Conservation (phyloP, 37 sponge, comb jelly and placozoan genomes). For the Hormiphora californensis region DNA sequence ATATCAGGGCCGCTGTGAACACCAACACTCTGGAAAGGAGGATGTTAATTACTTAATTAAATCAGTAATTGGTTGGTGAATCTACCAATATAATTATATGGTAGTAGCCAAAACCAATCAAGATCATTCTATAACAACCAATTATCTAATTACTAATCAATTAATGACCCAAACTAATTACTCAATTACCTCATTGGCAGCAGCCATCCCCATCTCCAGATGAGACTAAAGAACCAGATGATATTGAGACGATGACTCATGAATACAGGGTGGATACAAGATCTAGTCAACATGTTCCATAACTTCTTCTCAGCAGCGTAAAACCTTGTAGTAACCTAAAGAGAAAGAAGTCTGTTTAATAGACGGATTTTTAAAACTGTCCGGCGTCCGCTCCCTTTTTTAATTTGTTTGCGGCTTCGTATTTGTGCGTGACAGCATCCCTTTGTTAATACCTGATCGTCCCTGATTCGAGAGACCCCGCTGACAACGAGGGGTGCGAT, state of each 20-base stretch:
- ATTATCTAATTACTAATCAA: too few relatives aligned
- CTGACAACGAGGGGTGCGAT: conserved; percentile 27
- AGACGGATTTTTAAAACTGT: not conserved
- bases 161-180: too few relatives aligned
- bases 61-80: too few relatives aligned
- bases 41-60: too few relatives aligned
- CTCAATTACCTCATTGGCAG: conserved; percentile 52
- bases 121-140: too few relatives aligned
- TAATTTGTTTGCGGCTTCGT: not conserved
- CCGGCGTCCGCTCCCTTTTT: too few relatives aligned
- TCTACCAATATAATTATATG: too few relatives aligned
- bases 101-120: too few relatives aligned
- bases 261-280: conserved; percentile 33
- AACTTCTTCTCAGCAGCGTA: conserved; percentile 23
- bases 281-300: conserved; percentile 48
- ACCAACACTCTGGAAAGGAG: conserved; percentile 12
- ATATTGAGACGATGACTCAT: conserved; percentile 46
- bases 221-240: conserved; percentile 45
- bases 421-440: not conserved
- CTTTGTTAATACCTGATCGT: not conserved
- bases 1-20: not conserved
- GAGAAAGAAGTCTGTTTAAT: not conserved
- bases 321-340: conserved; percentile 19
- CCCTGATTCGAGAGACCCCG: conserved; percentile 29
- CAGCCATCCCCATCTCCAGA: conserved; percentile 35